phyloP scores from a whole-genome alignment of 2,888 invertebrate species.

The Hemistola chrysoprasaria region DNA sequence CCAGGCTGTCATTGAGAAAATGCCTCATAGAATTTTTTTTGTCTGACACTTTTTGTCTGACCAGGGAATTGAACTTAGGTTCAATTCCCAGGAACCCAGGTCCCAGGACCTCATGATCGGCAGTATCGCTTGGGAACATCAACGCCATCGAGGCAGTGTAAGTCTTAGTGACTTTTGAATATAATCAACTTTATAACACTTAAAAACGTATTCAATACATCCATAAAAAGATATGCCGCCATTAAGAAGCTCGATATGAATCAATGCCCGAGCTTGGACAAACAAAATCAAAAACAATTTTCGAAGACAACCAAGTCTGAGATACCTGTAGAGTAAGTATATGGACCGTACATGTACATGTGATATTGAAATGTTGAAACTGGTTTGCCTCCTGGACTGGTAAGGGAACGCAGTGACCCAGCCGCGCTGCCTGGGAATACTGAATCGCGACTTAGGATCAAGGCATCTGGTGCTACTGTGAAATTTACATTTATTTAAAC shows the following conservation, averaged over 20 bases:
- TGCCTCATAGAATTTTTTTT: too few relatives aligned
- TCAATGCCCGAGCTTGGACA: slow-evolving; percentile 26
- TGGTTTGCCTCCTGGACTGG: slow-evolving; percentile 60
- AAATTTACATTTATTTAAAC: slow-evolving; percentile 8
- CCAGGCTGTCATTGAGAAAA: too few relatives aligned
- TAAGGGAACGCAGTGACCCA: slow-evolving; percentile 72
- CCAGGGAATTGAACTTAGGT: too few relatives aligned
- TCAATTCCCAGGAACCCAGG: too few relatives aligned
- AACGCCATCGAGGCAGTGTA: too few relatives aligned
- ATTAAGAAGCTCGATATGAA: slow-evolving; percentile 18
- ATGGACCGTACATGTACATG: slow-evolving; percentile 37
- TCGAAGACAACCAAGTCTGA: slow-evolving; percentile 21
- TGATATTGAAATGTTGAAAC: slow-evolving; percentile 78
- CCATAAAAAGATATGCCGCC: too few relatives aligned
- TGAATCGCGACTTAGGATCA: slow-evolving; percentile 65
- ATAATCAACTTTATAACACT: too few relatives aligned
- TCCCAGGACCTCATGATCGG: too few relatives aligned
- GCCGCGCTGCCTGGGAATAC: slow-evolving; percentile 59
- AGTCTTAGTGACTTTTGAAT: too few relatives aligned
- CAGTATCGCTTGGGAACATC: too few relatives aligned
- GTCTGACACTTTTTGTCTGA: too few relatives aligned
- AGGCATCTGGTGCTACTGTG: slow-evolving; percentile 13
- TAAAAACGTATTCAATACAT: too few relatives aligned
- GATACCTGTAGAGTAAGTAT: neutral
- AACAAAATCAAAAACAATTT: slow-evolving; percentile 34